Evolutionary conservation across 2,113 vertebrate species (phyloP), one percentile per base, ranked within the genome.

Genomic region (Vidua chalybeata): DNA sequence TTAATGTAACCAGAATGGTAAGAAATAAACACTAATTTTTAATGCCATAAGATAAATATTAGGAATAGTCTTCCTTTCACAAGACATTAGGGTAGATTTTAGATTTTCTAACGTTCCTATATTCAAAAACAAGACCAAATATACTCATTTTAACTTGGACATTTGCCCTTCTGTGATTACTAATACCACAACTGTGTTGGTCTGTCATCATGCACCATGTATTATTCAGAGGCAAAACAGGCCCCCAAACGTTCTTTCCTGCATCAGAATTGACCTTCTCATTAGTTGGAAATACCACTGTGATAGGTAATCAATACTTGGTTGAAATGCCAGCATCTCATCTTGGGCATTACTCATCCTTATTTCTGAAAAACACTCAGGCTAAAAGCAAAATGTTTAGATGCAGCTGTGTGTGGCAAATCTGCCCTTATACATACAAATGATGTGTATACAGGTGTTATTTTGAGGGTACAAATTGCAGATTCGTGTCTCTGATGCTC

Each of bases 301-400:
- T 68, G 96, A 97, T 89, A 82, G 84, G 49, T 94, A 93, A 92
- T 96, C 96, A 90, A 96, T 97, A 84, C 76, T 78, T 75, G n/a
- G 58, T 72, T 81, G 86, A 94, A 96, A 95, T 96, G 85, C 86
- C 77, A 64, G 41, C 80, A 62, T 86, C 79, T 95, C 69, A 35
- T 90, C 64, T 45, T 23, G 20, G 51, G 13, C 83, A 89, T 95
- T 95, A 81, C 86, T 92, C 86, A 89, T 80, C 68, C 83, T 64
- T 39, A 45, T 43, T 89, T 81, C 83, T 96, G 88, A 54, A 90
- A 92, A 89, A 51, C 5, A 1, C 46, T 64, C 82, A 51, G 83
- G 72, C 69, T 82, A 68, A 84, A 92, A 89, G 56, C 83, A 79
- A 84, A 92, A 79, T 84, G 62, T 92, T 96, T 82, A 75, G 41